Conservation (phyloP, 2,888 invertebrate genomes). For the Stratiomys singularior region DNA sequence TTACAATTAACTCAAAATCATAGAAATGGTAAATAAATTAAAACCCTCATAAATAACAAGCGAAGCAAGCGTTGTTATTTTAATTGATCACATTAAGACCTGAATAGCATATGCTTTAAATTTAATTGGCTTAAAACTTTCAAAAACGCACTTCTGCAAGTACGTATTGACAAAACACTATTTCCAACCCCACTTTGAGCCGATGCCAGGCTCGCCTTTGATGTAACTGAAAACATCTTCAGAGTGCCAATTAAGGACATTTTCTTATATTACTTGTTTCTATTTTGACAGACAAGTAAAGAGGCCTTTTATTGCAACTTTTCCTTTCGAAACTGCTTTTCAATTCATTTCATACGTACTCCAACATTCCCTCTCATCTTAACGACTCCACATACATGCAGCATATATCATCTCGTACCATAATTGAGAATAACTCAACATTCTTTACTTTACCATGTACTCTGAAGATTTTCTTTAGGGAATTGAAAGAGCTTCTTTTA, state of each 20-base stretch:
- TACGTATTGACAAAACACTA: too few relatives aligned
- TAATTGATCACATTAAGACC: too few relatives aligned
- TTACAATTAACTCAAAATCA: too few relatives aligned
- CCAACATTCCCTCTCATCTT: background rate
- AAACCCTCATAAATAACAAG: too few relatives aligned
- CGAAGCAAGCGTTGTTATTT: too few relatives aligned
- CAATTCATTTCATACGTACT: background rate
- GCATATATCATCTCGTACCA: background rate
- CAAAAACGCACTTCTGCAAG: too few relatives aligned
- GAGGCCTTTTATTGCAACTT: constrained; percentile 8
- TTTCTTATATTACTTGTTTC: constrained; percentile 4
- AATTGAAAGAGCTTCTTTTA: constrained; percentile 20
- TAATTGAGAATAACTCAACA: background rate
- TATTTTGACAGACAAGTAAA: background rate
- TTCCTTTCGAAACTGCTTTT: constrained; percentile 1
- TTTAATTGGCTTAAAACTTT: too few relatives aligned
- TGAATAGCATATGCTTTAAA: too few relatives aligned
- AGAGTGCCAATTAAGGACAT: background rate
- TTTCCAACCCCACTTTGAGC: too few relatives aligned
- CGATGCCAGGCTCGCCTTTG: background rate
- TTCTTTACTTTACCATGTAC: too few relatives aligned
- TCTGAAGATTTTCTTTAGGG: background rate
- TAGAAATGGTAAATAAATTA: too few relatives aligned
- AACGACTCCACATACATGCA: background rate
- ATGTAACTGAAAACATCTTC: background rate